Percentiles rank a stretch among this genome's conserved stretches.
phyloP scores from a whole-genome alignment of 1,140 invertebrate genomes.

The Pygmarrhopalites habei region DNA sequence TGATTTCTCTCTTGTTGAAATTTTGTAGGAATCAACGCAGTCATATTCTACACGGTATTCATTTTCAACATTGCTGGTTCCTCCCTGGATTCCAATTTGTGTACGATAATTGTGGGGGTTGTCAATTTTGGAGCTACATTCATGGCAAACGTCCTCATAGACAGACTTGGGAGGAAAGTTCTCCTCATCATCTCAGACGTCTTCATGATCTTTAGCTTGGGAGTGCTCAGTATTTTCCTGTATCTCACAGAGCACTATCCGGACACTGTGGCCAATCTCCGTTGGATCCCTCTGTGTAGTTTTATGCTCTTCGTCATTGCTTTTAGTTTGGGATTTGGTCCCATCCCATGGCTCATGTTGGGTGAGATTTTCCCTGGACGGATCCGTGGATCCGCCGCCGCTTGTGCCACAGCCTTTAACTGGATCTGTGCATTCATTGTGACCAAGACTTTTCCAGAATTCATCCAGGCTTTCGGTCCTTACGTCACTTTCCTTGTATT shows the following conservation, averaged over 20 bases:
- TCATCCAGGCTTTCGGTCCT: conserved; percentile 46
- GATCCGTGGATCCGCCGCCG: conserved; percentile 28
- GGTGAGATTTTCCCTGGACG: conserved; percentile 50
- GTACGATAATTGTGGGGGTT: conserved; percentile 47
- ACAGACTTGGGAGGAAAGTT: conserved; percentile 48
- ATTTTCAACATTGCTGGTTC: conserved; percentile 57
- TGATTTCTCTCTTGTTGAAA: conserved; percentile 5
- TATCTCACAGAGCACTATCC: conserved; percentile 44
- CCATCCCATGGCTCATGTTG: conserved; percentile 86
- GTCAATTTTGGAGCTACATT: conserved; percentile 47
- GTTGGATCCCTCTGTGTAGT: conserved; percentile 70
- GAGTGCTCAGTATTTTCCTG: conserved; percentile 58
- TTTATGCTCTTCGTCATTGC: conserved; percentile 79
- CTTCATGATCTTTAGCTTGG: conserved; percentile 53
- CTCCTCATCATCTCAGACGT: conserved; percentile 49
- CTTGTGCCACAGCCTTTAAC: conserved; percentile 30
- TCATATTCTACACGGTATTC: conserved; percentile 50
- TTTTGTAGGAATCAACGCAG: conserved; percentile 49
- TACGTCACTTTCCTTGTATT: conserved; percentile 45
- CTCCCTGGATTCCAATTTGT: conserved; percentile 47
- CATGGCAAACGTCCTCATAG: conserved; percentile 46
- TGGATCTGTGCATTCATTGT: conserved; percentile 47
- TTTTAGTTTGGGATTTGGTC: conserved; percentile 85
- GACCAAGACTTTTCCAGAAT: conserved; percentile 48
- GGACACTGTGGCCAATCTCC: conserved; percentile 9